phyloP scores from a whole-genome alignment of 2,113 vertebrate species.

The Zosterops pallidus region DNA sequence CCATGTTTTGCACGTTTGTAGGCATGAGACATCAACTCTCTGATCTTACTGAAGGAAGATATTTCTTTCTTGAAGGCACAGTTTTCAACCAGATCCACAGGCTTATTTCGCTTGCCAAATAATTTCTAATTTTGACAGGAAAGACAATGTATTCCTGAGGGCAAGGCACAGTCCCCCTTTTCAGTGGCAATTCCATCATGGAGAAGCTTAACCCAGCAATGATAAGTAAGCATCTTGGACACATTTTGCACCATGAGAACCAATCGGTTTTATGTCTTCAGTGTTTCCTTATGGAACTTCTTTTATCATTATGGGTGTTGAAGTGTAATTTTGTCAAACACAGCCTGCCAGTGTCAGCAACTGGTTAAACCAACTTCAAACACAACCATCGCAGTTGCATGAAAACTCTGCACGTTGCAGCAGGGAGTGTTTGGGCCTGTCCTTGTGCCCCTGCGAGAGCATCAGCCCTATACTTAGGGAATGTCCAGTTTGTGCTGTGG shows the following conservation, averaged over 20 bases:
- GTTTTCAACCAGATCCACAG: neutral
- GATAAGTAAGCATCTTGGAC: neutral
- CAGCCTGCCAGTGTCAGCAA: neutral
- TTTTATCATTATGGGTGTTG: neutral
- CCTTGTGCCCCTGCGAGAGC: rapidly evolving
- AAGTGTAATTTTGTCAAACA: neutral
- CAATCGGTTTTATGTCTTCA: neutral
- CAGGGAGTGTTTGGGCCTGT: neutral
- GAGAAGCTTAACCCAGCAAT: neutral
- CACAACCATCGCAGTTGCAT: neutral
- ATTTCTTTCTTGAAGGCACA: neutral
- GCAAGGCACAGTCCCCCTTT: neutral
- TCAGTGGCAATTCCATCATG: neutral
- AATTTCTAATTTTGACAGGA: neutral
- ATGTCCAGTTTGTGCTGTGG: neutral
- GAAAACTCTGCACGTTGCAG: neutral
- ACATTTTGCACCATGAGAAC: neutral
- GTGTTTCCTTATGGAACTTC: neutral
- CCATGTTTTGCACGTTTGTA: neutral
- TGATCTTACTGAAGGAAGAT: neutral
- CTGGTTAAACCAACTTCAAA: neutral
- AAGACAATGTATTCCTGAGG: neutral
- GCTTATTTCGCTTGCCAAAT: neutral
- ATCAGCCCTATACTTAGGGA: neutral
- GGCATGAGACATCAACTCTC: neutral